Evolutionary conservation across 2,888 invertebrate genomes (phyloP).

Genomic region (Temnothorax rugatulus): DNA sequence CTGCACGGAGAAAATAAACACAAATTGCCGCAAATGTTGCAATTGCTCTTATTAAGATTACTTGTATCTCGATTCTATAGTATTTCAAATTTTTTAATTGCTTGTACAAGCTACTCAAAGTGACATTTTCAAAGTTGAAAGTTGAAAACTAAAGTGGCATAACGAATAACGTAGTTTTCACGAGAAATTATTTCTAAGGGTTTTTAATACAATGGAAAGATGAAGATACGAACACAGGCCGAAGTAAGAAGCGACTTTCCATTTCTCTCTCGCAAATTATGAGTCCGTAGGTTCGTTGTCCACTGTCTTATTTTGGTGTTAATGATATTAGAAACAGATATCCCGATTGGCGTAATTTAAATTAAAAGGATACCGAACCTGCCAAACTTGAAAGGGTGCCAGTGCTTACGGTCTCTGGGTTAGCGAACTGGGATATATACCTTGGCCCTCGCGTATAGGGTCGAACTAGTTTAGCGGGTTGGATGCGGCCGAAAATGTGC

Average conservation of each 20-base stretch:
- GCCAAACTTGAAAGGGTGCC: slow-evolving; percentile 75
- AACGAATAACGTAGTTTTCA: neutral
- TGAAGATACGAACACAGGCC: too few species aligned
- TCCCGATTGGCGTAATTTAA: slow-evolving; percentile 70
- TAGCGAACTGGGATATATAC: slow-evolving; percentile 75
- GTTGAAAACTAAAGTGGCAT: too few species aligned
- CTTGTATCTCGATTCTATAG: neutral
- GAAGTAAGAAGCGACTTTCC: neutral
- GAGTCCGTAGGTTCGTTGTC: neutral
- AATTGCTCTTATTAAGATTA: neutral
- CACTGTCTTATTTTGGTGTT: slow-evolving; percentile 25
- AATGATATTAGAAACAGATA: slow-evolving; percentile 61
- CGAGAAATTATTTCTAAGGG: neutral
- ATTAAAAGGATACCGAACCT: slow-evolving; percentile 75
- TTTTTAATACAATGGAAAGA: neutral
- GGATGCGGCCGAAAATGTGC: slow-evolving; percentile 67
- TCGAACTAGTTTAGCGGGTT: slow-evolving; percentile 75
- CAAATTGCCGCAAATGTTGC: too few species aligned
- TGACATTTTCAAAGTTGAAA: neutral
- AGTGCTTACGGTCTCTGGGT: slow-evolving; percentile 76
- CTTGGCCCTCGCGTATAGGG: slow-evolving; percentile 69
- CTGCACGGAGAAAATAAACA: too few species aligned
- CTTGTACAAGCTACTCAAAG: neutral
- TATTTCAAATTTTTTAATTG: neutral
- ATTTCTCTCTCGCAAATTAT: neutral